Conservation (phyloP, 2,113 vertebrate genomes). For the Bombycilla garrulus region DNA sequence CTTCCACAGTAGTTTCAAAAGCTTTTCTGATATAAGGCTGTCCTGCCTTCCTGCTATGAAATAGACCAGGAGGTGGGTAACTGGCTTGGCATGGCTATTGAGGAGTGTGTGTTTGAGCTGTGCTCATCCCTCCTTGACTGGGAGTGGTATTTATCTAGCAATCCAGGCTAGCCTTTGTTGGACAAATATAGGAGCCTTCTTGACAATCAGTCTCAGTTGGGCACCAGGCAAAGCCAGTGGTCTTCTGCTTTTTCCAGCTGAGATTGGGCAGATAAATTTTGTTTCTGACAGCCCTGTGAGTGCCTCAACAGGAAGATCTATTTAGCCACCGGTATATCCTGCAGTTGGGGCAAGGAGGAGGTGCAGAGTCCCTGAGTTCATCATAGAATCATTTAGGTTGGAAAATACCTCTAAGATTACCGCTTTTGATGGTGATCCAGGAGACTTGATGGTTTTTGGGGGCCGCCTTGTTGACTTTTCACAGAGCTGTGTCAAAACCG, state of each 20-base stretch:
- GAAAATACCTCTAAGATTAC: neutral
- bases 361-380: neutral
- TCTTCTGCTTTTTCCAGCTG: neutral
- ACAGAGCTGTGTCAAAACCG: neutral
- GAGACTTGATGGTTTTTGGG: neutral
- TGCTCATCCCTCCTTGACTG: neutral
- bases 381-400: neutral
- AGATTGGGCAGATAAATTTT: neutral
- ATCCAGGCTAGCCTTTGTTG: neutral
- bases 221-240: neutral
- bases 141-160: neutral
- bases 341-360: neutral
- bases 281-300: neutral
- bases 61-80: neutral
- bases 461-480: conserved; percentile 16
- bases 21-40: neutral
- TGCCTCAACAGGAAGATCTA: neutral
- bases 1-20: neutral
- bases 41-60: neutral
- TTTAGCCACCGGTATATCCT: neutral
- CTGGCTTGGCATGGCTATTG: neutral
- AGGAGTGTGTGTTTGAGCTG: neutral
- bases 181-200: neutral
- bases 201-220: neutral
- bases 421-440: neutral